Evolutionary conservation across 1,140 invertebrate genomes (phyloP), one percentile per base, ranked within the genome.

Genomic region (Odontomachus brunneus): DNA sequence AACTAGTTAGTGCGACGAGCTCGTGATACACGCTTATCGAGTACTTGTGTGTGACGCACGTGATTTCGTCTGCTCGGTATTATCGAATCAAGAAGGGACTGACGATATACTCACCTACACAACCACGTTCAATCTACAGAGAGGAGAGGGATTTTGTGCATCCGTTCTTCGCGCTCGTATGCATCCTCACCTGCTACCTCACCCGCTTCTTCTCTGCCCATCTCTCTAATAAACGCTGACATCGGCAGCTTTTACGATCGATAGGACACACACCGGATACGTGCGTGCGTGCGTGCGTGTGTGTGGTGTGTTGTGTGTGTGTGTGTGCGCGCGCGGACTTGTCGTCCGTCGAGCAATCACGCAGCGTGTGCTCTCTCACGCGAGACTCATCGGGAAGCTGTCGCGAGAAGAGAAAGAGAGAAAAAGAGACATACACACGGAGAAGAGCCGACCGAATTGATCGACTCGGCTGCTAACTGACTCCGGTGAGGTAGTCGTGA

Each of bases 181-280:
- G n/a, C 51, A 48, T 26, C 57, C 22, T 14, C 75, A 33, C 65
- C 63, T 69, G 9, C 38, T 11, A 11, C 38, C 9, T 0, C 38
- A 5, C 38, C 9, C 38, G 38, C 38, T 44, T 7, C 38, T 44
- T 44, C 38, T 62, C 44, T 48, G 11, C 15, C 12, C 12, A 5
- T 44, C 33, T 29, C 17, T 65, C 24, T 51, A 7, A 63, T 44
- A 44, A 44, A 53, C 63, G 22, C 55, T 59, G 57, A 65, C 44
- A 33, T 65, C 24, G 53, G 29, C 55, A 62, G 73, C 57, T 83
- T 29, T 38, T 73, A 73, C 75, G 85, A 82, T 87, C 87, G 87
- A 88, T 88, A 87, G 71, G 38, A 80, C 26, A 87, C 73, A 76
- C 66, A 26, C 49, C 62, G 78, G 59, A 65, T 75, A 62, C 49